phyloP scores from a whole-genome alignment of 2,797 vertebrate genomes.

The Peromyscus eremicus region DNA sequence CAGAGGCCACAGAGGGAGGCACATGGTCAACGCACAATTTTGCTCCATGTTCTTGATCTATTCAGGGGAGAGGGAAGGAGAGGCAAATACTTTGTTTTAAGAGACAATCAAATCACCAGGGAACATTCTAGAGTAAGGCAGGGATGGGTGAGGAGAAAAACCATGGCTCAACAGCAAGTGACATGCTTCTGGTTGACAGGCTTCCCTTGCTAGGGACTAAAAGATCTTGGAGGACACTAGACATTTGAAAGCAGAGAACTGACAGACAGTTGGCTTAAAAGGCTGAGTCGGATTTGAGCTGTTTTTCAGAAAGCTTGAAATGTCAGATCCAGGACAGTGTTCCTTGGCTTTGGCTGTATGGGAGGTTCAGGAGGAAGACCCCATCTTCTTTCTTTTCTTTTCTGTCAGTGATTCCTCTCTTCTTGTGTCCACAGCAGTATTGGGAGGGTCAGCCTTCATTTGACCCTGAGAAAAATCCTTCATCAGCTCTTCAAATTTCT shows the following conservation, averaged over 20 bases:
- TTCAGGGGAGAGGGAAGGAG: neutral
- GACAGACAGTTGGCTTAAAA: neutral
- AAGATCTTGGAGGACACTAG: neutral
- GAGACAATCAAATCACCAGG: neutral
- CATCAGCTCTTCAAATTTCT: constrained; percentile 52
- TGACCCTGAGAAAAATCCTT: constrained; percentile 59
- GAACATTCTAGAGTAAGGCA: constrained; percentile 31
- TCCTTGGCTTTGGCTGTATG: neutral
- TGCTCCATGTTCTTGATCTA: constrained; percentile 53
- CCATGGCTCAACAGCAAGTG: constrained; percentile 23
- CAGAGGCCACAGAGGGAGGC: constrained; percentile 50
- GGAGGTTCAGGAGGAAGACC: constrained; percentile 12
- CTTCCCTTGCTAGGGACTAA: constrained; percentile 7
- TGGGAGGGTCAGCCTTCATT: neutral
- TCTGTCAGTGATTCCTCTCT: neutral
- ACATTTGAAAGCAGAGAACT: neutral
- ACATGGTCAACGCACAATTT: constrained; percentile 57
- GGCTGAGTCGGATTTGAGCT: neutral
- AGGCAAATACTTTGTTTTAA: constrained; percentile 49
- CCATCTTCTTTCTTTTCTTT: neutral
- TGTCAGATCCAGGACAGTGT: neutral
- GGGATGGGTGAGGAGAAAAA: constrained; percentile 3
- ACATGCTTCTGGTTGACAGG: neutral
- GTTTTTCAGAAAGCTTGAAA: constrained; percentile 23
- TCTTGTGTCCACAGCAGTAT: constrained; percentile 47